Evolutionary conservation across 2,888 invertebrate genomes (phyloP).

Genomic region (Hoplodrina blanda): DNA sequence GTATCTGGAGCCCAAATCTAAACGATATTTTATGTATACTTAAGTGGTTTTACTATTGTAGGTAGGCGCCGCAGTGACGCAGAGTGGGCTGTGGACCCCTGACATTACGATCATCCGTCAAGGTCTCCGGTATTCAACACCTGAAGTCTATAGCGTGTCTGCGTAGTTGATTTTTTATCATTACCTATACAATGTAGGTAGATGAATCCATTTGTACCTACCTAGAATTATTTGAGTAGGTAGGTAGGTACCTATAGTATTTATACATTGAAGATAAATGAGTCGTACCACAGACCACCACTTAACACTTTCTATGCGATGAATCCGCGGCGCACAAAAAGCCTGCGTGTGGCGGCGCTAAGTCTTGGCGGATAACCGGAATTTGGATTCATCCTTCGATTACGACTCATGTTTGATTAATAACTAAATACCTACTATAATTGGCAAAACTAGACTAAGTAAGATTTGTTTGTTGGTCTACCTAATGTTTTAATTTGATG

Average conservation of each 20-base stretch:
- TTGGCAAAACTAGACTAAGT: slow-evolving; percentile 3
- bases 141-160: not conserved
- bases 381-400: no score
- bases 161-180: not conserved
- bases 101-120: not conserved
- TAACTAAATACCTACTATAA: not conserved
- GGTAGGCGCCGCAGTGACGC: not conserved
- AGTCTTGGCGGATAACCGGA: no score
- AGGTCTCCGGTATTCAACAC: not conserved
- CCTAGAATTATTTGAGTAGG: not conserved
- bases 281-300: no score
- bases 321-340: no score
- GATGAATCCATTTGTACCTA: not conserved
- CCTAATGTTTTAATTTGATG: not conserved
- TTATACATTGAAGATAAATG: not conserved
- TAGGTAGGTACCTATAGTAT: not conserved
- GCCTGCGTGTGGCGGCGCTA: no score
- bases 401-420: slow-evolving; percentile 9
- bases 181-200: not conserved
- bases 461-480: not conserved
- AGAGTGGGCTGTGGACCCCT: not conserved
- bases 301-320: no score
- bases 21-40: no score
- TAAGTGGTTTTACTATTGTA: not conserved
- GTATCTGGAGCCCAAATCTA: not conserved